These are phyloP conservation scores for Bos indicus DNA, from an alignment of 2,113 vertebrate genomes.

Conservation along the genomic window DNA sequence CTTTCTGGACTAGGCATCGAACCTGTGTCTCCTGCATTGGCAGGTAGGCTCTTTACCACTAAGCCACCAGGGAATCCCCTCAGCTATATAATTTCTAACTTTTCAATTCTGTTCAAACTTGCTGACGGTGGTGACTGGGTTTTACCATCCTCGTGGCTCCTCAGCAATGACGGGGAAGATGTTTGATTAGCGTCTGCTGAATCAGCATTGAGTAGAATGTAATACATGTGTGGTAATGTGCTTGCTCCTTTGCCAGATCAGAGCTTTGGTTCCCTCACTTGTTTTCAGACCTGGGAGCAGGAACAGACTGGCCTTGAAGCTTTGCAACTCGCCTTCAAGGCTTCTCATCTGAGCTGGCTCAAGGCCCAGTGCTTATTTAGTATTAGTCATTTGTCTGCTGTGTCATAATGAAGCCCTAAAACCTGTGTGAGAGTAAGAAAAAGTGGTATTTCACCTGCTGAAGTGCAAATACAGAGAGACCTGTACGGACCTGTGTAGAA, in stretches of 20 bases:
- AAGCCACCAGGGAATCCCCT: not conserved
- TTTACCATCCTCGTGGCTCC: fast-evolving
- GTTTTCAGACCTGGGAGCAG: not conserved
- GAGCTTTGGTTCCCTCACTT: not conserved
- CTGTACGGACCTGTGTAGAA: fast-evolving
- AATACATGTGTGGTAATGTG: fast-evolving
- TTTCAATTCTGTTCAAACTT: not conserved
- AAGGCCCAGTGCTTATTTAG: not conserved
- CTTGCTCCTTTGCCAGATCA: no score
- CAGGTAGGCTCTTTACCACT: not conserved
- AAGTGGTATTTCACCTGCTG: not conserved
- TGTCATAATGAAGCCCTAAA: not conserved
- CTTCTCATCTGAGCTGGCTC: not conserved
- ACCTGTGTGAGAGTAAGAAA: not conserved
- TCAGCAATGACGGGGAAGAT: not conserved
- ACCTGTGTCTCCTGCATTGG: not conserved
- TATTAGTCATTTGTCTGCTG: not conserved
- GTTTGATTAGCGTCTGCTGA: not conserved
- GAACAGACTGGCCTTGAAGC: not conserved
- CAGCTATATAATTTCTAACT: not conserved
- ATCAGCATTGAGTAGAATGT: not conserved
- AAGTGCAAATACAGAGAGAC: not conserved
- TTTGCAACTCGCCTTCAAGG: not conserved
- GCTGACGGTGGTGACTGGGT: not conserved
- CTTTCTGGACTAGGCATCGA: not conserved